Evolutionary conservation across 1,140 invertebrate genomes (phyloP), one percentile per base, ranked within the genome.

Genomic region (Scaptomyza graminum): DNA sequence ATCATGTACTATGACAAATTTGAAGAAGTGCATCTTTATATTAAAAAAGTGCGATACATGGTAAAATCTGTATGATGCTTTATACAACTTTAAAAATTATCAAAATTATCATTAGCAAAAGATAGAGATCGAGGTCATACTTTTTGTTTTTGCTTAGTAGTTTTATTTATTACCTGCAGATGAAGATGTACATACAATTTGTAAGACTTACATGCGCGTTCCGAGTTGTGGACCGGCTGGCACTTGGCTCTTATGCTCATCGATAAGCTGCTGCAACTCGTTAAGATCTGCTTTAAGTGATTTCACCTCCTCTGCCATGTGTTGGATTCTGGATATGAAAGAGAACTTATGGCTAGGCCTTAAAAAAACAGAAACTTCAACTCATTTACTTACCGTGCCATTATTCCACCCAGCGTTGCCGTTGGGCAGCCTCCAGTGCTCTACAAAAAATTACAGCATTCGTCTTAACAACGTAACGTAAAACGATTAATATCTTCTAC

Each of bases 241-340:
- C 0, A 11, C 39, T 16, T 74, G 57, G 6, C 13, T 72, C 18
- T 74, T 78, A 11, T 78, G 73, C n/a, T 87, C 67, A 6, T 78
- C 47, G 3, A 87, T 52, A 5, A 82, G 28, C 5, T 82, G 31
- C 41, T 88, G 79, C 11, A 87, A 4, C 1, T 83, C 68, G 0
- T 15, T 54, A 0, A 87, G 22, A n/a, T 88, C 65, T 5, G 28
- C 22, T 16, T 31, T 64, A 0, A 88, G 66, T 0, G 49, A 11
- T 8, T 63, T 41, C 37, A 88, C 12, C 34, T 88, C 69, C 6
- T 71, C 50, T 1, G 59, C 67, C 79, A 88, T 74, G 12, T 66
- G 22, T 54, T 82, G 51, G 11, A 34, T 28, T 5, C 56, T 50
- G 12, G 0, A 31, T 18, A 5, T 13, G 44, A 25, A n/a, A n/a